Percentiles rank a stretch among this genome's conserved stretches.
These are phyloP conservation scores for Drosophila infuscata DNA, from an alignment of 2,888 invertebrate species.

Conservation along the genomic window DNA sequence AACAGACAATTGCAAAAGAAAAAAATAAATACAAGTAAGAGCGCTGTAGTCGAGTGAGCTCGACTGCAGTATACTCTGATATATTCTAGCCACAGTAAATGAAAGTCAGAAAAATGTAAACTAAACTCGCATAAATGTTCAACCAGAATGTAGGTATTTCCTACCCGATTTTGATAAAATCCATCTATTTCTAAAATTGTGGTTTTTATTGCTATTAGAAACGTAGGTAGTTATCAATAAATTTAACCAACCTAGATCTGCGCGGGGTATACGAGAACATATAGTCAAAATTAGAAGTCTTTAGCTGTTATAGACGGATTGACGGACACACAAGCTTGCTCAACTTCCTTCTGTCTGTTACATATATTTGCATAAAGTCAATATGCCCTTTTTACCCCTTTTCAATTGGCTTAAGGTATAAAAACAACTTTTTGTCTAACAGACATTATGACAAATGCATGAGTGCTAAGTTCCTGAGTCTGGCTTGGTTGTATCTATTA, in stretches of 20 bases:
- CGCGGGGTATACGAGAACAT: too few species aligned
- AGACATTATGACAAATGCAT: conserved; percentile 31
- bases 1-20: conserved; percentile 27
- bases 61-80: background rate
- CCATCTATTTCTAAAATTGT: background rate
- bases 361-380: background rate
- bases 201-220: background rate
- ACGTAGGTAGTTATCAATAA: too few species aligned
- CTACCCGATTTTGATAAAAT: background rate
- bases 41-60: background rate
- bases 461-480: conserved; percentile 31
- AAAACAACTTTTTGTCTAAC: conserved; percentile 12
- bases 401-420: background rate
- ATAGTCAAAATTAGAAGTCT: too few species aligned
- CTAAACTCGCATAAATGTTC: background rate
- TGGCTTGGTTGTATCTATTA: conserved; percentile 10
- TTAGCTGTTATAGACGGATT: too few species aligned
- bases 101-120: background rate
- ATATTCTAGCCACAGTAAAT: background rate
- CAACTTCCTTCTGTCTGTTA: background rate
- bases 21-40: background rate
- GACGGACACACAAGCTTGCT: too few species aligned
- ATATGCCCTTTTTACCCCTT: background rate
- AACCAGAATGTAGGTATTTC: background rate
- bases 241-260: too few species aligned